Evolutionary conservation across 2,113 vertebrate species (phyloP).

Genomic region (Chamaea fasciata): DNA sequence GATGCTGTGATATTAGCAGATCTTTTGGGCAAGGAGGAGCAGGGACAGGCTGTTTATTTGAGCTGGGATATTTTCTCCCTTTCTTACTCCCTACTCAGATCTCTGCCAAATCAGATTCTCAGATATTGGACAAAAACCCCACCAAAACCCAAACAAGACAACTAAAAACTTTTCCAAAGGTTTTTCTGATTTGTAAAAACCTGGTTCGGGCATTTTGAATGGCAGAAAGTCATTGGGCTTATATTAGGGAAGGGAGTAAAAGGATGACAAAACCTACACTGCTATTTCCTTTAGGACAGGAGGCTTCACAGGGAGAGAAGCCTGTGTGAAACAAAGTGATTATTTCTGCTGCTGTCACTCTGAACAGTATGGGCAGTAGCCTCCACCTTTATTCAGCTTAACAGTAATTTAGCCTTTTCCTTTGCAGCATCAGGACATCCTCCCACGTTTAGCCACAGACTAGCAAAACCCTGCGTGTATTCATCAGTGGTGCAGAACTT

Average conservation of each 20-base stretch:
- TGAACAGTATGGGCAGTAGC: background rate
- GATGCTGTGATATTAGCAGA: background rate
- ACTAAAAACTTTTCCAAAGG: background rate
- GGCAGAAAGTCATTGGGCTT: background rate
- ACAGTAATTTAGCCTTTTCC: background rate
- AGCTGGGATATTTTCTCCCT: background rate
- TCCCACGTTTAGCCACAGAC: background rate
- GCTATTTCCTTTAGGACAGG: background rate
- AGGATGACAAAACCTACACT: background rate
- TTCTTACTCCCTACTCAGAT: background rate
- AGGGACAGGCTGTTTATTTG: background rate
- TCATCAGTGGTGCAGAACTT: background rate
- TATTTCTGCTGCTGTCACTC: background rate
- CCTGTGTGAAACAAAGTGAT: background rate
- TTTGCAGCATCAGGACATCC: background rate
- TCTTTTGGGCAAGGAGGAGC: background rate
- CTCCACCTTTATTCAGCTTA: background rate
- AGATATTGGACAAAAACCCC: background rate
- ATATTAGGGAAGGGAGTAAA: background rate
- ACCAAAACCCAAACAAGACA: background rate
- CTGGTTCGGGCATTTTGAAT: background rate
- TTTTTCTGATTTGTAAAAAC: background rate
- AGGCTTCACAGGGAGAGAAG: background rate
- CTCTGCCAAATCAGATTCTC: background rate
- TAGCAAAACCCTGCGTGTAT: background rate